Percentiles rank a stretch among this genome's conserved stretches.
phyloP scores from a whole-genome alignment of 2,888 invertebrate species.

The Temnothorax rugatulus region DNA sequence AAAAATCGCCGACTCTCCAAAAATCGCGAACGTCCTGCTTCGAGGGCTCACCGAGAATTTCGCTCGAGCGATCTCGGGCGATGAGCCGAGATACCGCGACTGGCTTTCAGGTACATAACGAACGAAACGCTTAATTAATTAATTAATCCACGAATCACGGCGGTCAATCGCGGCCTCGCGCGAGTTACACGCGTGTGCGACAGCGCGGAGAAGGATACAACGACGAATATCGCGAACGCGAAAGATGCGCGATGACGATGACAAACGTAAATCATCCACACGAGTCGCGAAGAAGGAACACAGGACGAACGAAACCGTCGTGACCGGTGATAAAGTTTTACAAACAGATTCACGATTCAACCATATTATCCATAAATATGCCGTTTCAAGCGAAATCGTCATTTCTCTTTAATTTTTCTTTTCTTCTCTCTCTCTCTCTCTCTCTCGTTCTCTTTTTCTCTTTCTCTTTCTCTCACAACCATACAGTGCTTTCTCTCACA shows the following conservation, averaged over 20 bases:
- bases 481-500: constrained; percentile 34
- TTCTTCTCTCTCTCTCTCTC: constrained; percentile 46
- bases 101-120: constrained; percentile 77
- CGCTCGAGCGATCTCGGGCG: constrained; percentile 59
- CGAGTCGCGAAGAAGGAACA: constrained; percentile 47
- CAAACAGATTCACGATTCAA: constrained; percentile 84
- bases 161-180: constrained; percentile 55
- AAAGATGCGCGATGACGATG: constrained; percentile 59
- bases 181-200: constrained; percentile 38
- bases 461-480: constrained; percentile 50
- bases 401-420: constrained; percentile 29
- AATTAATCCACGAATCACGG: constrained; percentile 59
- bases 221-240: constrained; percentile 58
- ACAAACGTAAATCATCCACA: not conserved
- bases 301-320: constrained; percentile 55
- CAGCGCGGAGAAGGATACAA: constrained; percentile 40
- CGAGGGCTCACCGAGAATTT: constrained; percentile 48
- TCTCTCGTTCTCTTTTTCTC: constrained; percentile 38
- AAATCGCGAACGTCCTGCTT: constrained; percentile 38
- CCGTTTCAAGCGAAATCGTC: constrained; percentile 61
- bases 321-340: constrained; percentile 65
- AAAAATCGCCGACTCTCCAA: constrained; percentile 2
- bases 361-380: constrained; percentile 77
- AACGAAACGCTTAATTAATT: constrained; percentile 69
- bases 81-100: constrained; percentile 57